Base-by-base conservation (phyloP, 1,140 invertebrate genomes). In the Diprion similis region DNA sequence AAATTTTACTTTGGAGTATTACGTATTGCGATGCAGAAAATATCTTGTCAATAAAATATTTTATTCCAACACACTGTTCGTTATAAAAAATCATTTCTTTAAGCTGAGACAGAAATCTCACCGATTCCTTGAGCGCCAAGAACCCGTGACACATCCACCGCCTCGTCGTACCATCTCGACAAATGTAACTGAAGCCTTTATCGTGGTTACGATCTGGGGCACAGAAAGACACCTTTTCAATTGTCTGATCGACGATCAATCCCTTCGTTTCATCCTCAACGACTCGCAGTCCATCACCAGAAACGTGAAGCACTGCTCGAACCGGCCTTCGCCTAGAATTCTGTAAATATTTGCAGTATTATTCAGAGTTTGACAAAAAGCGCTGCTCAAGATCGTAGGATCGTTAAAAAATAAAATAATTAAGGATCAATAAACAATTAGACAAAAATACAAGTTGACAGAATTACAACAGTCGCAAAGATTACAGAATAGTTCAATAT, bases 91-190 rank as follows among this genome's bases (percentile, higher is more conserved):
- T 11, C n/a, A 67, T 13, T 17, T 7, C 18, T 10, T 3, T 0
- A 11, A 2, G 46, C 1, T 13, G 13, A 18, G 15, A 10, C 24
- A 37, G 24, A 37, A 37, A 70, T 78, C 86, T 89, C 88, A 95
- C 93, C 78, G 97, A 96, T 86, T 99, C 98, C 88, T 98, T 96
- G 47, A 95, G 90, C 10, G 99, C 97, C 73, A 99, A 89, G 87
- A 99, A 99, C 68, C 98, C 98, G 89, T 99, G 99, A 83, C 99
- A 99, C 97, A 99, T 99, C 99, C 99, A 99, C 17, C 98, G 92
- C 68, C 94, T 88, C 3, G 88, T 96, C 11, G 93, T 95, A 71
- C 93, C 95, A 85, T 96, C 95, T 79, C 94, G 91, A 83, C 96
- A 96, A 78, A 97, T 96, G 84, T 96, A 98, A 72, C 96, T 96